phyloP scores from a whole-genome alignment of 2,113 vertebrate genomes.

The Bubo bubo region DNA sequence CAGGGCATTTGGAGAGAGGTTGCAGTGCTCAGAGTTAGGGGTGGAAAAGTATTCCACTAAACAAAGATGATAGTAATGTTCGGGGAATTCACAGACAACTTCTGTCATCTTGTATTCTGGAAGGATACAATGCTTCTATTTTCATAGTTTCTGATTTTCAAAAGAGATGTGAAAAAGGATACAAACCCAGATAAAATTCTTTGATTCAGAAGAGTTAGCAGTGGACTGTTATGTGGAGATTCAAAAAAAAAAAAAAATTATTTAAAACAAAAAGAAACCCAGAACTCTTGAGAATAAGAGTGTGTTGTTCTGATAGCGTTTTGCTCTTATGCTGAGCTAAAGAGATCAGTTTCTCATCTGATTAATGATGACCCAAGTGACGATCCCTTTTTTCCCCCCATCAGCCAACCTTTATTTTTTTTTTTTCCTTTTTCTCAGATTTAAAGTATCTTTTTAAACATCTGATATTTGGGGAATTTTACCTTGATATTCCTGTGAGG shows the following conservation, averaged over 20 bases:
- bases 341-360: neutral
- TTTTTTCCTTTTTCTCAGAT: neutral
- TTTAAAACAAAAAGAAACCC: neutral
- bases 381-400: neutral
- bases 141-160: neutral
- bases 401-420: neutral
- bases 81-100: neutral
- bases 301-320: neutral
- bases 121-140: neutral
- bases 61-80: neutral
- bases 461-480: neutral
- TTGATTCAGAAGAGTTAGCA: neutral
- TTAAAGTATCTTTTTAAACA: neutral
- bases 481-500: neutral
- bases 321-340: neutral
- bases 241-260: no score
- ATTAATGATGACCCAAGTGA: neutral
- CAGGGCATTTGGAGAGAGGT: neutral
- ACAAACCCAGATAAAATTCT: neutral
- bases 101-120: neutral
- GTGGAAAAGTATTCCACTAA: neutral
- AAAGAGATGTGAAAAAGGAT: neutral
- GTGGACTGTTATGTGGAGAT: neutral
- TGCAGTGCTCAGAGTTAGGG: neutral
- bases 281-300: neutral